A percentile compares a stretch with the other conserved stretches of the same genome.
phyloP scores from a whole-genome alignment of 2,113 vertebrate genomes.

The Dryoscopus gambensis region DNA sequence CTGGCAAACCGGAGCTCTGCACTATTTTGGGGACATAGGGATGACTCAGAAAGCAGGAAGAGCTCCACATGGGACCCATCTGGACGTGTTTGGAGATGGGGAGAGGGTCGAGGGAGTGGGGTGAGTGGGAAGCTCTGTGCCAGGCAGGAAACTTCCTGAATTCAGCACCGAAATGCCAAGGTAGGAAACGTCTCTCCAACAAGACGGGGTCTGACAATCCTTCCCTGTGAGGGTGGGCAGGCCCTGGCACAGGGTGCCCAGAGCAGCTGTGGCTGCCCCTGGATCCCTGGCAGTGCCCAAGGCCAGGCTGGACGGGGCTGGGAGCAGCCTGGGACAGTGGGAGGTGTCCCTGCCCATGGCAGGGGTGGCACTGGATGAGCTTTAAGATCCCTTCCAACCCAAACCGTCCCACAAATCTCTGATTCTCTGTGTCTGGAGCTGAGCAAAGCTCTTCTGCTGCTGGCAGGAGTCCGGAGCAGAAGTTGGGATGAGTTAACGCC shows the following conservation, averaged over 20 bases:
- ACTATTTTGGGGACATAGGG: background rate
- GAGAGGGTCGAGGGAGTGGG: background rate
- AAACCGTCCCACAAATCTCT: background rate
- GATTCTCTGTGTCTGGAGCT: background rate
- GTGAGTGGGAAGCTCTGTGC: background rate
- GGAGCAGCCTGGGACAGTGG: background rate
- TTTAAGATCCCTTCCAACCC: background rate
- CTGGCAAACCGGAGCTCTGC: background rate
- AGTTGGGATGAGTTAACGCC: background rate
- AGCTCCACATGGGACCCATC: background rate
- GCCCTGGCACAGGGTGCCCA: background rate
- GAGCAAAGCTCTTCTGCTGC: background rate
- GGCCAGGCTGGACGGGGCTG: background rate
- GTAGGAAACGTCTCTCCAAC: background rate
- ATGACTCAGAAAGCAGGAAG: background rate
- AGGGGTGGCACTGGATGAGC: fast-evolving
- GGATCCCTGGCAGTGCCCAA: background rate
- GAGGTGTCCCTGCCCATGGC: background rate
- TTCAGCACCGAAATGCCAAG: background rate
- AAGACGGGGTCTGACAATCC: fast-evolving
- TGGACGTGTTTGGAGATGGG: background rate
- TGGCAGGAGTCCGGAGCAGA: background rate
- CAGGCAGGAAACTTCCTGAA: background rate
- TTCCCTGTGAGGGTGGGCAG: background rate
- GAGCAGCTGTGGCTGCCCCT: background rate